Evolutionary conservation across 1,140 invertebrate species (phyloP).

Genomic region (Drosophila virilis): DNA sequence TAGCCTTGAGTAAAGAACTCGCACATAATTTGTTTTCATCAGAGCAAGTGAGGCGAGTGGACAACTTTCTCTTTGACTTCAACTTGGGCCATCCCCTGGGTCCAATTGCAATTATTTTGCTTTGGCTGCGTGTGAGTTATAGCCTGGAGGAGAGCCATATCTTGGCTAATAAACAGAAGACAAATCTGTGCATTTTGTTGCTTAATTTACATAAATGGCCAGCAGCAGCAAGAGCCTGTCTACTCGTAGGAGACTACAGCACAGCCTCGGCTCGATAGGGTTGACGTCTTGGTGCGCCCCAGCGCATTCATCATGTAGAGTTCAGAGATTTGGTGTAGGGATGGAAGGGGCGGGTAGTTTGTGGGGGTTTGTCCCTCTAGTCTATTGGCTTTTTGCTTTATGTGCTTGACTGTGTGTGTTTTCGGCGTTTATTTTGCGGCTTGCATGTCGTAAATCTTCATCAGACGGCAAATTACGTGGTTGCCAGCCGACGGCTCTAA

Average conservation of each 20-base stretch:
- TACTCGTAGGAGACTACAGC: slow-evolving; percentile 4
- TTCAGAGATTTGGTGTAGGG: slow-evolving; percentile 8
- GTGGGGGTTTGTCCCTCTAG: slow-evolving; percentile 1
- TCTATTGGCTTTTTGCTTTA: slow-evolving; percentile 63
- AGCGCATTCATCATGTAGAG: slow-evolving; percentile 61
- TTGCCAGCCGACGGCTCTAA: slow-evolving; percentile 34
- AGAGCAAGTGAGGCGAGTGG: slow-evolving; percentile 1
- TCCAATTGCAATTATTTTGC: slow-evolving; percentile 21
- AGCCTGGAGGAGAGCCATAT: slow-evolving; percentile 39
- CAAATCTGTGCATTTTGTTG: slow-evolving; percentile 77
- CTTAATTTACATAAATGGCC: slow-evolving; percentile 82
- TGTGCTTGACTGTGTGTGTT: slow-evolving; percentile 47
- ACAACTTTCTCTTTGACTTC: slow-evolving; percentile 10
- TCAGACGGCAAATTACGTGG: slow-evolving; percentile 82
- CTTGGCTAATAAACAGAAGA: slow-evolving; percentile 76
- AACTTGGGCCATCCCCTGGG: slow-evolving; percentile 14
- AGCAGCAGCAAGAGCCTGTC: slow-evolving; percentile 18
- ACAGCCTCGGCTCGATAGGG: slow-evolving; percentile 28
- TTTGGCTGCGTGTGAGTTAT: slow-evolving; percentile 37
- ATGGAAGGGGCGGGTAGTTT: neutral
- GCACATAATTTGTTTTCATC: slow-evolving; percentile 63
- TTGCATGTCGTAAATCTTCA: slow-evolving; percentile 81
- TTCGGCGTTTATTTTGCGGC: slow-evolving; percentile 77
- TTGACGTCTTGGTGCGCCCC: slow-evolving; percentile 34
- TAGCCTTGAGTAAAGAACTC: slow-evolving; percentile 9